These are phyloP conservation scores for Anabacerthia variegaticeps DNA, from an alignment of 2,797 vertebrate genomes.

Conservation along the genomic window DNA sequence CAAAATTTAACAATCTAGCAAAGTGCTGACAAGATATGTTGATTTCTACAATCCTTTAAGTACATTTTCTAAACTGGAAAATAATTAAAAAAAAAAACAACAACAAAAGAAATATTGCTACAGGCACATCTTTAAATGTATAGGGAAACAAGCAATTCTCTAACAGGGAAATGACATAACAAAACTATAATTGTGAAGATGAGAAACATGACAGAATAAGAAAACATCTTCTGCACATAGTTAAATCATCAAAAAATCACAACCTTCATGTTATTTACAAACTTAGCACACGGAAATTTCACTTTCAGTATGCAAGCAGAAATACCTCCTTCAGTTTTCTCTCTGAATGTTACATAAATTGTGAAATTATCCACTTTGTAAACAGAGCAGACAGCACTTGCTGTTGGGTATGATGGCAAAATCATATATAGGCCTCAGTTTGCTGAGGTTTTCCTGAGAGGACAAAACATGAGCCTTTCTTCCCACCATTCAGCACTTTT, in stretches of 20 bases:
- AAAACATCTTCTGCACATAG: neutral
- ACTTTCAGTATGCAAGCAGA: neutral
- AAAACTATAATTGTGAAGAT: neutral
- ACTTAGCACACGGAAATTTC: neutral
- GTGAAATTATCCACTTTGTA: neutral
- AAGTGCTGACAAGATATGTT: neutral
- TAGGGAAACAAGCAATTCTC: neutral
- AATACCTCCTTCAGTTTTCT: conserved; percentile 2
- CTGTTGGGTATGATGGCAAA: neutral
- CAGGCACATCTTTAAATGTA: neutral
- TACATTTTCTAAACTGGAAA: neutral
- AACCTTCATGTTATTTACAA: neutral
- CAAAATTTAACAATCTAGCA: neutral
- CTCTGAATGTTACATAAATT: neutral
- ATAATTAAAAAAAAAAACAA: neutral
- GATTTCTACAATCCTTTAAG: neutral
- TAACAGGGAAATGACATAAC: neutral
- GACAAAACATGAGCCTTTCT: neutral
- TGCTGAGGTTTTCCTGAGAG: neutral
- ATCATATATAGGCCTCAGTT: neutral
- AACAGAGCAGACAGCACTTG: neutral
- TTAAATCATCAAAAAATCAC: neutral
- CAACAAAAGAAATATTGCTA: neutral
- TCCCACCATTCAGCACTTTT: neutral
- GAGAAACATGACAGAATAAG: neutral